Percentiles rank a stretch among this genome's conserved stretches.
phyloP scores from a whole-genome alignment of 2,888 invertebrate genomes.

The Platerodrilus igneus region DNA sequence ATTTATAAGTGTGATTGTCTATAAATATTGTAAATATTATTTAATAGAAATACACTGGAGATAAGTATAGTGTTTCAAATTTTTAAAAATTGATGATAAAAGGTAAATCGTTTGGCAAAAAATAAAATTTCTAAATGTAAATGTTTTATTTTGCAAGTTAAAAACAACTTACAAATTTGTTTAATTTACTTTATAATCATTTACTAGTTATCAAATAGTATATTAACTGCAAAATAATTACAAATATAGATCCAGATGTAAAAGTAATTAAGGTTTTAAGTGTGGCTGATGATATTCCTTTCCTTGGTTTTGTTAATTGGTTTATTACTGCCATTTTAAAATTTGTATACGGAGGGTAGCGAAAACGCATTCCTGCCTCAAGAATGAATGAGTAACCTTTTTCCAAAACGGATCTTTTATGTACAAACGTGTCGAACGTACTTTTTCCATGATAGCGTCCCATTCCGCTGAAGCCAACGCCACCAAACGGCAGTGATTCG shows the following conservation, averaged over 20 bases:
- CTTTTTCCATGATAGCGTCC: constrained; percentile 89
- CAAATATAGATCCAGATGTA: constrained; percentile 11
- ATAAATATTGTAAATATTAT: too few species aligned
- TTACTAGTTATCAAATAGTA: constrained; percentile 55
- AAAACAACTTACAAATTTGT: too few species aligned
- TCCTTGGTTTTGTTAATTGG: constrained; percentile 61
- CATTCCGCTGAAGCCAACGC: constrained; percentile 92
- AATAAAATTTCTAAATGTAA: too few species aligned
- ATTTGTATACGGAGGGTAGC: constrained; percentile 75
- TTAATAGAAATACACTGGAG: too few species aligned
- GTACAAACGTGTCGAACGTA: constrained; percentile 90
- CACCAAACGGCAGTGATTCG: constrained; percentile 93
- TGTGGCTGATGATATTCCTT: constrained; percentile 56
- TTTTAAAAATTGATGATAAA: too few species aligned
- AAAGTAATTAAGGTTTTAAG: constrained; percentile 51
- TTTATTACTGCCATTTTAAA: constrained; percentile 21
- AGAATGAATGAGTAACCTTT: constrained; percentile 64
- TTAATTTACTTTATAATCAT: too few species aligned
- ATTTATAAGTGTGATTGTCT: too few species aligned
- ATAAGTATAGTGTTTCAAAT: too few species aligned
- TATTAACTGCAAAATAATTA: constrained; percentile 33
- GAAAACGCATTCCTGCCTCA: constrained; percentile 62
- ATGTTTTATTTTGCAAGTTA: too few species aligned
- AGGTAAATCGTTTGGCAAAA: too few species aligned
- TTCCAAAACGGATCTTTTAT: constrained; percentile 77